These are phyloP conservation scores for Lordiphosa mommai DNA, from an alignment of 1,140 invertebrate species.

Conservation along the genomic window DNA sequence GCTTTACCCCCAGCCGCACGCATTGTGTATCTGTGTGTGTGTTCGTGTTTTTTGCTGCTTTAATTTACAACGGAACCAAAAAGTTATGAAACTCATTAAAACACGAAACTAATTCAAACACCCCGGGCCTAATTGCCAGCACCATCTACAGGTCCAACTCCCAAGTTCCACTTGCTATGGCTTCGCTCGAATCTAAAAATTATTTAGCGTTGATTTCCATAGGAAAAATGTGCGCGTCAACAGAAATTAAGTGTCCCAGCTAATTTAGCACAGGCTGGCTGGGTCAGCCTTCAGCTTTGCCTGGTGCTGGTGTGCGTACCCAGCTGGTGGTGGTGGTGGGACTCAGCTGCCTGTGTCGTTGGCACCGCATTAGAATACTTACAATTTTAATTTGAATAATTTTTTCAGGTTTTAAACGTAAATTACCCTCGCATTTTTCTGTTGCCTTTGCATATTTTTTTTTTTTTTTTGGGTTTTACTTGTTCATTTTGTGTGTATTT, in stretches of 20 bases:
- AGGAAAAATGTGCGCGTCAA: conserved; percentile 77
- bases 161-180: conserved; percentile 15
- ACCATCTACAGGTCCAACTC: conserved; percentile 24
- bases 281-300: conserved; percentile 27
- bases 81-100: conserved; percentile 78
- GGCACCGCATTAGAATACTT: conserved; percentile 69
- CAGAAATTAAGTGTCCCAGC: conserved; percentile 77
- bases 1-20: conserved; percentile 17
- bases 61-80: conserved; percentile 76
- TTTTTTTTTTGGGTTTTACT: conserved; percentile 24
- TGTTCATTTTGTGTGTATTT: conserved; percentile 33
- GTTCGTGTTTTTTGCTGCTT: conserved; percentile 37
- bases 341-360: conserved; percentile 40
- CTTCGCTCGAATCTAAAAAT: conserved; percentile 65
- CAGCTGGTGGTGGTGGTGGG: conserved; percentile 37
- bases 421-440: conserved; percentile 66
- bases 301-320: conserved; percentile 39
- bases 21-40: conserved; percentile 32
- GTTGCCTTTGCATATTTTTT: conserved; percentile 46
- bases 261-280: conserved; percentile 67
- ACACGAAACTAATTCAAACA: conserved; percentile 77
- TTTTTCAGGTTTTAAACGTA: conserved; percentile 75
- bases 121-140: conserved; percentile 75
- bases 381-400: conserved; percentile 78
- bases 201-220: conserved; percentile 77